Percentiles rank a stretch among this genome's conserved stretches.
phyloP scores from a whole-genome alignment of 2,797 vertebrate species.

The Percopsis omiscomaycus region DNA sequence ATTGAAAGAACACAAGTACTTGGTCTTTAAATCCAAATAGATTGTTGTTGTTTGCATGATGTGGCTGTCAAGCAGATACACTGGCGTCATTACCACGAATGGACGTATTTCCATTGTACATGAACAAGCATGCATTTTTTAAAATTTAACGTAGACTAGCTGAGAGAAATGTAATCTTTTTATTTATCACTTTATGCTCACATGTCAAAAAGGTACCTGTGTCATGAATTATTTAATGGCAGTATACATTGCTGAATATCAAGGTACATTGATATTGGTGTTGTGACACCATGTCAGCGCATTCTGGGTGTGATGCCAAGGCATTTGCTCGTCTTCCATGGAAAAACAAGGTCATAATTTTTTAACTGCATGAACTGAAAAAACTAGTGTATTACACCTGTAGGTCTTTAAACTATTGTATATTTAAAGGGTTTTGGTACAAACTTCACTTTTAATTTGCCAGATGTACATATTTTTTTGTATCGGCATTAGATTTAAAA shows the following conservation, averaged over 20 bases:
- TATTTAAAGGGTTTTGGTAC: constrained; percentile 61
- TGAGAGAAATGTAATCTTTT: constrained; percentile 15
- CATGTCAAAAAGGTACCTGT: constrained; percentile 46
- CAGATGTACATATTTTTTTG: constrained; percentile 72
- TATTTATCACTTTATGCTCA: constrained; percentile 9
- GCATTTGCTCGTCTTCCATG: constrained; percentile 35
- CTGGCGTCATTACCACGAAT: constrained; percentile 27
- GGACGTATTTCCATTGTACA: background rate
- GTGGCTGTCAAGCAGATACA: constrained; percentile 48
- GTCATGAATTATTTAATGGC: constrained; percentile 41
- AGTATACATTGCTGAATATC: constrained; percentile 54
- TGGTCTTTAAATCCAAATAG: constrained; percentile 39
- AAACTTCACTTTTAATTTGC: constrained; percentile 43
- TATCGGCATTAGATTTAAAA: constrained; percentile 64
- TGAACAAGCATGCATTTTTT: constrained; percentile 3
- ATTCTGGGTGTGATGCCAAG: constrained; percentile 48
- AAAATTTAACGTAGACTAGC: background rate
- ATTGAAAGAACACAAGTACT: constrained; percentile 41
- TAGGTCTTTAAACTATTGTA: constrained; percentile 13
- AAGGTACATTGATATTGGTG: constrained; percentile 31
- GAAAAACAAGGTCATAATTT: constrained; percentile 1
- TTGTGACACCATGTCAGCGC: constrained; percentile 16
- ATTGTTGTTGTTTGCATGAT: constrained; percentile 43
- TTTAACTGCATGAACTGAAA: constrained; percentile 2
- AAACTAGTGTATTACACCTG: constrained; percentile 5